Evolutionary conservation across 1,140 invertebrate species (phyloP).

Genomic region (Drosophila carrolli): DNA sequence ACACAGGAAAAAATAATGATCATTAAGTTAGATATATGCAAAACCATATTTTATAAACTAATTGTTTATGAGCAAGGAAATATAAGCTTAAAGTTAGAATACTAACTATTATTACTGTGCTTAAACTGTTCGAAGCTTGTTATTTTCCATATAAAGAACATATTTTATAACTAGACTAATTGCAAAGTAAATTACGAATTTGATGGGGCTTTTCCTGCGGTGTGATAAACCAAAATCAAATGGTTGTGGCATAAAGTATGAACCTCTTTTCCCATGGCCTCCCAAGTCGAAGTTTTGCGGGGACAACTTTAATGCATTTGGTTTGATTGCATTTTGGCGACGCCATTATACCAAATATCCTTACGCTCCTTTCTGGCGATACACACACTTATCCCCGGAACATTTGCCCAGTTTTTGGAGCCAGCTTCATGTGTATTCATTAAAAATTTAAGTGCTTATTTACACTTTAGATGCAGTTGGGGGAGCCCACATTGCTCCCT

Average conservation of each 20-base stretch:
- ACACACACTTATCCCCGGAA: background rate
- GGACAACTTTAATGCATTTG: conserved; percentile 41
- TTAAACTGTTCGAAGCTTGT: background rate
- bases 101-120: too few relatives aligned
- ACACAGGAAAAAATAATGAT: background rate
- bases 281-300: background rate
- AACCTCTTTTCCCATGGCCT: background rate
- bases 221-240: conserved; percentile 20
- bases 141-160: background rate
- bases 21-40: too few relatives aligned
- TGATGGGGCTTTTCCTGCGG: background rate
- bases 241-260: conserved; percentile 4
- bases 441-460: conserved; percentile 68
- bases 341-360: background rate
- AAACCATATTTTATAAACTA: too few relatives aligned
- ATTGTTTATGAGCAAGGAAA: too few relatives aligned
- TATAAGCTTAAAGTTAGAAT: too few relatives aligned
- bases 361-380: too few relatives aligned
- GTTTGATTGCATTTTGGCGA: conserved; percentile 48
- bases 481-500: background rate
- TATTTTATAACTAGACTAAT: background rate
- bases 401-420: background rate
- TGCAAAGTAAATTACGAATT: background rate
- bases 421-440: conserved; percentile 47
- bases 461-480: conserved; percentile 41